phyloP scores from a whole-genome alignment of 1,140 invertebrate species.

The Episyrphus balteatus region DNA sequence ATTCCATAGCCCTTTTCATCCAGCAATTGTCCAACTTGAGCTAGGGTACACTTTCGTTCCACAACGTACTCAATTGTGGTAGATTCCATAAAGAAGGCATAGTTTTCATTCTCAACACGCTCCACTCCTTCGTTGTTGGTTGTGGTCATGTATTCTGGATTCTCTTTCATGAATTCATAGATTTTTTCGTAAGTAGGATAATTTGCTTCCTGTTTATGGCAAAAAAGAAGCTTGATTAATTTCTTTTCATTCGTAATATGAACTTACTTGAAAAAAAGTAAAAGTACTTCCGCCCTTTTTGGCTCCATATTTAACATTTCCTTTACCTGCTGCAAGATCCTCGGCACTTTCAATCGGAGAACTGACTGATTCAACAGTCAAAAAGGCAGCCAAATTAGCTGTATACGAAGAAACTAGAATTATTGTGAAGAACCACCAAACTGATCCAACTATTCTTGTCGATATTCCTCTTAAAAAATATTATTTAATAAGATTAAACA shows the following conservation, averaged over 20 bases:
- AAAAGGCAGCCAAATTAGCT: conserved; percentile 89
- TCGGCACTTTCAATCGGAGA: conserved; percentile 65
- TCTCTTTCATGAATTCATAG: conserved; percentile 68
- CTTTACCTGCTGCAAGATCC: conserved; percentile 61
- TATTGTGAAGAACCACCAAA: conserved; percentile 92
- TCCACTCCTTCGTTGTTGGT: conserved; percentile 62
- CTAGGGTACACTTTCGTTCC: conserved; percentile 70
- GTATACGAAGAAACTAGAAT: conserved; percentile 94
- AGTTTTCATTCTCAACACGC: conserved; percentile 53
- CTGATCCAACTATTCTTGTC: conserved; percentile 64
- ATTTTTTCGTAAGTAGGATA: conserved; percentile 53
- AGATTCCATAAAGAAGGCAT: conserved; percentile 85
- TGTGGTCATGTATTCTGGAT: conserved; percentile 54
- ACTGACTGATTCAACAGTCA: conserved; percentile 60
- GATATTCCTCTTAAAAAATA: conserved; percentile 51
- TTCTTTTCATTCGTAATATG: background rate
- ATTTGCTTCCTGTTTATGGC: conserved; percentile 52
- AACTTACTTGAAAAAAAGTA: conserved; percentile 59
- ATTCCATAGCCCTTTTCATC: conserved; percentile 85
- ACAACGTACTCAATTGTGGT: conserved; percentile 74
- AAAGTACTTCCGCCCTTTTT: conserved; percentile 63
- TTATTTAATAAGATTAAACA: background rate
- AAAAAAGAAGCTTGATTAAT: too few species aligned
- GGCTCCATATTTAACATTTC: conserved; percentile 60
- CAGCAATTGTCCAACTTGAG: conserved; percentile 63